phyloP scores from a whole-genome alignment of 2,797 vertebrate species.

The Tangara arthus region DNA sequence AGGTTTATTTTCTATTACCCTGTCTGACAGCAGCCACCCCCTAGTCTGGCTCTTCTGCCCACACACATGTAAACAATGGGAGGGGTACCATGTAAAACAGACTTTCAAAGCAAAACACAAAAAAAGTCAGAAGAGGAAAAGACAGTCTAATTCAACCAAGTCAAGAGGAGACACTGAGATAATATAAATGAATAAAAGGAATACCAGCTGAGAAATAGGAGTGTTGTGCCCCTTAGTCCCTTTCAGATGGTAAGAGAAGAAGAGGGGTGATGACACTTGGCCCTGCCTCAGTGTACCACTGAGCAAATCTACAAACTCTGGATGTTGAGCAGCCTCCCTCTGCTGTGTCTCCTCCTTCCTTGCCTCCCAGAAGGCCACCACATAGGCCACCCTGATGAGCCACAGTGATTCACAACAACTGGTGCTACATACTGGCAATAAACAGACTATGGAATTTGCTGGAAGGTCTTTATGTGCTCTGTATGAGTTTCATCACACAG shows the following conservation, averaged over 20 bases:
- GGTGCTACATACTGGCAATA: neutral
- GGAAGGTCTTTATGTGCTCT: neutral
- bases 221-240: neutral
- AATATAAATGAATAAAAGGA: neutral
- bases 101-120: slow-evolving; percentile 33
- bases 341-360: neutral
- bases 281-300: neutral
- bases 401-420: neutral
- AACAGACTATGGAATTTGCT: neutral
- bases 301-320: neutral
- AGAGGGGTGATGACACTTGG: neutral
- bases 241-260: neutral
- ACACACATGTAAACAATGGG: slow-evolving; percentile 60
- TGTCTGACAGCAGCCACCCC: slow-evolving; percentile 29
- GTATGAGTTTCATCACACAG: neutral
- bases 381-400: neutral
- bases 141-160: neutral
- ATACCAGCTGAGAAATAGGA: neutral
- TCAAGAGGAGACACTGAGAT: neutral
- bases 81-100: slow-evolving; percentile 42
- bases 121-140: neutral
- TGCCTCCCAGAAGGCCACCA: neutral
- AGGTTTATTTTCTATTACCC: neutral
- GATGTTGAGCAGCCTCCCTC: neutral
- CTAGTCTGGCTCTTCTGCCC: slow-evolving; percentile 52